Evolutionary conservation across 2,797 vertebrate species (phyloP), one percentile per base, ranked within the genome.

Genomic region (Oreochromis grahami): DNA sequence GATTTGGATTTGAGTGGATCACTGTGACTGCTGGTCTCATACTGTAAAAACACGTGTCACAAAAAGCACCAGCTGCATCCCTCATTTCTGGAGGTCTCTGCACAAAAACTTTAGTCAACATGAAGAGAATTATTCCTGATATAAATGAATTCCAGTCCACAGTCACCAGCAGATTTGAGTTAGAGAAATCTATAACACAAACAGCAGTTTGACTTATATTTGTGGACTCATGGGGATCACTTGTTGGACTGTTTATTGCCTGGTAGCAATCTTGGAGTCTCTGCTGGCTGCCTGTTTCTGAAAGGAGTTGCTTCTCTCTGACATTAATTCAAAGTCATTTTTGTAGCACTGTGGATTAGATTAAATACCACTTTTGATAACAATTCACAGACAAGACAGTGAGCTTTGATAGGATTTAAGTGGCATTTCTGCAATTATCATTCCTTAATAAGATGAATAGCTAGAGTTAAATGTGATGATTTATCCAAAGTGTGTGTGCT

Each of bases 11-110:
- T 81, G 80, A 82, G 74, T 21, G 77, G 80, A 91, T 91, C 63
- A 53, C 48, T 77, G 60, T 19, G 70, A 88, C 87, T 84, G 63
- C 88, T 43, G 78, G 43, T 89, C 84, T 78, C 79, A 8, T 78
- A 87, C 78, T 81, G 80, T 88, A 86, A 87, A 89, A 91, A 84
- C 76, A 86, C 5, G 8, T n/a, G n/a, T 74, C 36, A 56, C 52
- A 60, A 38, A 83, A 85, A 83, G 60, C 78, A 85, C 76, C 88
- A 90, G 90, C 92, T 89, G 94, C 77, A 79, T 82, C 87, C 79
- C 85, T 84, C 84, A 14, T 90, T 85, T 87, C 77, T 88, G 72
- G 43, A 41, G 56, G 51, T 84, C 53, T 83, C 77, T 50, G 12
- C 43, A 79, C 48, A 52, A 60, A 82, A 81, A 50, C 65, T 29